Base-by-base conservation (phyloP, 2,888 invertebrate species). In the Xestoiulus laeticollis region DNA sequence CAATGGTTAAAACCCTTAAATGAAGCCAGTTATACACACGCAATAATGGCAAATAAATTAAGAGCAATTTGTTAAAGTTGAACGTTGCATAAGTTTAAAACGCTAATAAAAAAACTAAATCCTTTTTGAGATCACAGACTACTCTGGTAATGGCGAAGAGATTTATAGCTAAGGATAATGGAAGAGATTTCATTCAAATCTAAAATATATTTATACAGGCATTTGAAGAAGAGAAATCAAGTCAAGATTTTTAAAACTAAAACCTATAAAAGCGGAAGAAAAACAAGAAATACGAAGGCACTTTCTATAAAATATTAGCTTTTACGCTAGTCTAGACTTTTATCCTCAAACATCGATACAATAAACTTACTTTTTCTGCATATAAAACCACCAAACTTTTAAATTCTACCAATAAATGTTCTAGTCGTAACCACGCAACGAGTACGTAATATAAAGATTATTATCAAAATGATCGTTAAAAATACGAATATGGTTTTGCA, bases 141-240 rank as follows among this genome's bases (percentile, higher is more conserved):
- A n/a, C 14, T 48, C 48, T 48, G 2, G 59, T n/a, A 59, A 59
- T 19, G 59, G n/a, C 2, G 8, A 59, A 59, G n/a, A 59, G 59
- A 59, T 59, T 59, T 59, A 59, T 59, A 8, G 59, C n/a, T 5
- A 59, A 59, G 59, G n/a, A 59, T 59, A 59, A 59, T 59, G 59
- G 59, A 59, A 59, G 59, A 59, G 59, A 59, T 59, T 59, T 59
- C 59, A 59, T 19, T 59, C 59, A 59, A 59, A 59, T 59, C n/a
- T 59, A 59, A 59, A 59, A 59, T 59, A 59, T 59, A 59, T 59
- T 59, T 59, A 59, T 59, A 59, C 19, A 48, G 19, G 19, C 48
- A 19, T 12, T 48, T 12, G 0, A 19, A 14, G 48, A 48, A 14
- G 19, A 48, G 19, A 48, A 48, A 19, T 48, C 48, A 2, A 48